Percentiles rank a stretch among this genome's conserved stretches.
Conservation (phyloP, 2,797 vertebrate genomes). For the Lagorchestes hirsutus region DNA sequence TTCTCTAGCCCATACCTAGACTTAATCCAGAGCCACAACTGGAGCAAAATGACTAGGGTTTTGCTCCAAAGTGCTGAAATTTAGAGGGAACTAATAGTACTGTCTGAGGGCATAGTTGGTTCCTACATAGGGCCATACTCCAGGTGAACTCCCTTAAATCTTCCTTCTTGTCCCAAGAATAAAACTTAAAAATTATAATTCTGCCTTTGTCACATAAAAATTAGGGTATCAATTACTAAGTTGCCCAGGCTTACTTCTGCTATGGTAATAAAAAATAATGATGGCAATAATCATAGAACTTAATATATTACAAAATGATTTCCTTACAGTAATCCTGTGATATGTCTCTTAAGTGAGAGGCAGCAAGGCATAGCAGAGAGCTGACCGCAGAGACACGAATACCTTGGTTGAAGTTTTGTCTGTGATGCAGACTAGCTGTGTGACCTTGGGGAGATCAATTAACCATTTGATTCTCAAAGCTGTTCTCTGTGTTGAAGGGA, state of each 20-base stretch:
- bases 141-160: background rate
- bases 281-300: background rate
- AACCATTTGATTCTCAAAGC: background rate
- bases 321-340: background rate
- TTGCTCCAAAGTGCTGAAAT: background rate
- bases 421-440: background rate
- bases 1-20: constrained; percentile 18
- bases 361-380: background rate
- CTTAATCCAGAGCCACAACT: background rate
- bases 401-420: background rate
- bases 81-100: background rate
- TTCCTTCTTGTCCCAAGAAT: background rate
- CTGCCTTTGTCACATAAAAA: background rate
- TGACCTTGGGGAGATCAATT: background rate
- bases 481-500: background rate
- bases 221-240: background rate
- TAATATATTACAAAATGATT: background rate
- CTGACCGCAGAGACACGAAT: background rate
- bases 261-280: background rate
- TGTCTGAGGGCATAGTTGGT: background rate
- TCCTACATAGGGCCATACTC: background rate
- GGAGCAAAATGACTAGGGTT: background rate
- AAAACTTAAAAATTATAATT: background rate
- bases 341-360: background rate
- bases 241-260: background rate